Base-by-base conservation (phyloP, 1,140 invertebrate genomes). In the Pseudoatta argentina region DNA sequence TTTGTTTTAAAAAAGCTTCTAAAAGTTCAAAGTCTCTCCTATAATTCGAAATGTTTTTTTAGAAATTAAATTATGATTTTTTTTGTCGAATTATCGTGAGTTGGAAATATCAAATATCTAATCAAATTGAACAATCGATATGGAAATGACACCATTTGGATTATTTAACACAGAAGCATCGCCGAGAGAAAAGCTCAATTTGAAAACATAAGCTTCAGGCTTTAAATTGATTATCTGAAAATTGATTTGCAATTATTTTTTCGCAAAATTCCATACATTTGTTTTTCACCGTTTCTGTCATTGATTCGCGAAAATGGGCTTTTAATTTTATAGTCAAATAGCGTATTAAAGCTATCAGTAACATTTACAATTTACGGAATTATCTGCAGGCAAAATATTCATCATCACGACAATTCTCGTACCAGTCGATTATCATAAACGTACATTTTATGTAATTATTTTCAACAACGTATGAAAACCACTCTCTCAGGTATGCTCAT, bases 361-460 rank as follows among this genome's bases (percentile, higher is more conserved):
- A 66, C 34, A 66, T 55, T n/a, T 21, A 16, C 48, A 8, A 67
- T 30, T 14, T 27, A 16, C 10, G 8, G 27, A n/a, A 67, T 66
- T 44, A 63, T 18, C n/a, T 24, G 24, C 12, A 21, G 14, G 18
- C 5, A n/a, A 73, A 30, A 14, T 27, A n/a, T 48, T 82, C n/a
- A 48, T 61, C 6, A n/a, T 48, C 55, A 5, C 14, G 24, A 12
- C 14, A 34, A 64, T 82, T 21, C 24, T 48, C 73, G 72, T 12
- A 48, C 16, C 24, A 82, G 24, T 59, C 6, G 14, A 4, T 73
- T 61, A 73, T 73, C 34, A 73, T 82, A 59, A 21, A 34, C 51
- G 21, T 48, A 27, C n/a, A 72, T 82, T 73, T 73, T 5, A 51
- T 18, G 14, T 21, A 30, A 72, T 82, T 61, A 61, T 73, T 61